Evolutionary conservation across 1,140 invertebrate species (phyloP), one percentile per base, ranked within the genome.

Genomic region (Euura saliciscinereae): DNA sequence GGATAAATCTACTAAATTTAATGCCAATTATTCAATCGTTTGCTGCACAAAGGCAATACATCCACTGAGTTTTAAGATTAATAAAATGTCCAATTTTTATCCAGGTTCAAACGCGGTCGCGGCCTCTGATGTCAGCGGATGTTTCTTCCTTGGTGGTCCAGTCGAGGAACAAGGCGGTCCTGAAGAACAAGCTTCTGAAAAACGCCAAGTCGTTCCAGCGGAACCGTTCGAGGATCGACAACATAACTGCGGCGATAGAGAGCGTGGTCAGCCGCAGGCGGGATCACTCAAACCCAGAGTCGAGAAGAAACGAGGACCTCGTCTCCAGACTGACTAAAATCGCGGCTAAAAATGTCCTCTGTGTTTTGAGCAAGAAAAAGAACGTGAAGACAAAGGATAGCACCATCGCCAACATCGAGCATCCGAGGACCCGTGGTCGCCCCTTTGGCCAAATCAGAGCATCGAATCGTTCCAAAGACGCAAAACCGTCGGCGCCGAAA

Each of bases 161-260:
- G 11, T 78, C 83, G 4, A 77, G 79, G 4, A 86, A 80, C 65
- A 87, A 87, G 66, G 80, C 82, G 0, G 84, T 75, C 2, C 70
- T 86, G 5, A 82, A 82, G 46, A 87, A 87, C 66, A 83, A 87
- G 65, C 65, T 87, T 44, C 69, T 87, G 71, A 85, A 87, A 69
- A 85, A 87, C 65, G 86, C 85, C 44, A 86, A 87, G 65, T 85
- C 81, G 64, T 80, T 83, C 43, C 84, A 86, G 42, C 81, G 84
- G 2, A 85, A 86, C 59, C 80, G 83, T 5, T 84, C 78, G 70
- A 77, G 82, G 10, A 76, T 76, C 8, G 82, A 86, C 69, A 85
- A 84, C 64, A 78, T 82, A 45, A 77, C 78, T 0, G 81, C 81
- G 5, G 80, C 77, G 13, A 83, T 82, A 65, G 83, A 84, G 68